phyloP scores from a whole-genome alignment of 1,140 invertebrate genomes.

The Platyura marginata region DNA sequence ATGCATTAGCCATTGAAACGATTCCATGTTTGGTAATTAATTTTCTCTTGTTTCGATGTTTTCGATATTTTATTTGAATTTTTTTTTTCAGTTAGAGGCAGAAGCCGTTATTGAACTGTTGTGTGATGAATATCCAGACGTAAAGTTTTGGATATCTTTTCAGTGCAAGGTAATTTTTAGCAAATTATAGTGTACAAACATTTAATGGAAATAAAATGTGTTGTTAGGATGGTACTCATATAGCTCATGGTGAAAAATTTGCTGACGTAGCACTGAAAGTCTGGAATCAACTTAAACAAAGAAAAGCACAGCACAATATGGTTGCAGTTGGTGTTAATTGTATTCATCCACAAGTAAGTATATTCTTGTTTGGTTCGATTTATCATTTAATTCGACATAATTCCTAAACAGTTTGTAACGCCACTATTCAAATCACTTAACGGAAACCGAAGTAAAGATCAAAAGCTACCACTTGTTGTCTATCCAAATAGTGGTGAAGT shows the following conservation, averaged over 20 bases:
- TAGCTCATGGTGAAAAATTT: slow-evolving; percentile 60
- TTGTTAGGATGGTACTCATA: slow-evolving; percentile 36
- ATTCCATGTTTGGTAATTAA: slow-evolving; percentile 46
- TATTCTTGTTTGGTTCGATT: neutral
- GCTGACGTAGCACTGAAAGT: slow-evolving; percentile 23
- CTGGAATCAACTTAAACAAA: slow-evolving; percentile 36
- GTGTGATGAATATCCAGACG: slow-evolving; percentile 42
- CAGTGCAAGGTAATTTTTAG: slow-evolving; percentile 23
- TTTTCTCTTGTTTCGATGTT: neutral
- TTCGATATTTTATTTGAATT: slow-evolving; percentile 2
- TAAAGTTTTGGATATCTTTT: slow-evolving; percentile 54
- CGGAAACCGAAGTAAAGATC: slow-evolving; percentile 7
- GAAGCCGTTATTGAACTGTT: slow-evolving; percentile 59
- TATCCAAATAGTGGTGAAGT: slow-evolving; percentile 57
- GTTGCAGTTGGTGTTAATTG: slow-evolving; percentile 78
- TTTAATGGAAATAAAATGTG: slow-evolving; percentile 1
- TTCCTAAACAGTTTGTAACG: slow-evolving; percentile 21
- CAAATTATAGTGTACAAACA: neutral
- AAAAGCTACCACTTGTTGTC: slow-evolving; percentile 33
- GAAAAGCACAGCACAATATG: slow-evolving; percentile 38
- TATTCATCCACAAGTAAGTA: slow-evolving; percentile 33
- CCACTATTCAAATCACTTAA: slow-evolving; percentile 32
- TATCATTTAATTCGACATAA: neutral
- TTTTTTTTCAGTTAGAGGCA: slow-evolving; percentile 46
- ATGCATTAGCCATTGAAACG: slow-evolving; percentile 75